Evolutionary conservation across 37 sponge, comb jelly and placozoan species (phyloP), one percentile per base, ranked within the genome.

Genomic region (Oopsacas minuta): DNA sequence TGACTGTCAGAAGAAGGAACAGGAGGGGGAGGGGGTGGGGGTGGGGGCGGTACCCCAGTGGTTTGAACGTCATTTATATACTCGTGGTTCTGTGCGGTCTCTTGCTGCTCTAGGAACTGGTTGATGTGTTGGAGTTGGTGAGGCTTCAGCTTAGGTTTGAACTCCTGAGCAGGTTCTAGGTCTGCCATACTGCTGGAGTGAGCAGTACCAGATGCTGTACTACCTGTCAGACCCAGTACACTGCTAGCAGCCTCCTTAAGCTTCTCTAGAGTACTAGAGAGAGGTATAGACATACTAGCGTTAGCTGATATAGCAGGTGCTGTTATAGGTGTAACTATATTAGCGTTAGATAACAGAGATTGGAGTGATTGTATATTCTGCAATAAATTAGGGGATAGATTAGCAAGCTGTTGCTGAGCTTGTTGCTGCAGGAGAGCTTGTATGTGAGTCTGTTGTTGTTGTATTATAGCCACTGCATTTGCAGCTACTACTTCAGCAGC

Each of bases 371-470:
- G 84, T n/a, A 83, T 38, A 30, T 83, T 36, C 84, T 83, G 39
- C 39, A 83, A 46, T 15, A 39, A 46, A n/a, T 83, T 39, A 12
- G 84, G 84, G 0, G 84, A 39, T 15, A 83, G 84, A 5, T 37
- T 37, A 7, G 46, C 46, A 22, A 83, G 35, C 84, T 83, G 84
- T n/a, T 37, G 39, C 35, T 83, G 84, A 23, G 39, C 35, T n/a
- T 39, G 39, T 34, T 83, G 39, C 84, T 90, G 85, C 23, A 90
- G 85, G 22, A 90, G 83, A 0, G 85, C 85, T 30, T 84, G 85
- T 36, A 90, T 84, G 85, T 90, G 90, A 0, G 36, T 36, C 85
- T 90, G 90, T 36, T 90, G 90, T 75, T 90, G 87, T 69, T 87
- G 90, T 15, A 89, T 88, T 37, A 88, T 88, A 25, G 82, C 83